Conservation (phyloP, 2,888 invertebrate species). For the Lepetodrilus schrolli region DNA sequence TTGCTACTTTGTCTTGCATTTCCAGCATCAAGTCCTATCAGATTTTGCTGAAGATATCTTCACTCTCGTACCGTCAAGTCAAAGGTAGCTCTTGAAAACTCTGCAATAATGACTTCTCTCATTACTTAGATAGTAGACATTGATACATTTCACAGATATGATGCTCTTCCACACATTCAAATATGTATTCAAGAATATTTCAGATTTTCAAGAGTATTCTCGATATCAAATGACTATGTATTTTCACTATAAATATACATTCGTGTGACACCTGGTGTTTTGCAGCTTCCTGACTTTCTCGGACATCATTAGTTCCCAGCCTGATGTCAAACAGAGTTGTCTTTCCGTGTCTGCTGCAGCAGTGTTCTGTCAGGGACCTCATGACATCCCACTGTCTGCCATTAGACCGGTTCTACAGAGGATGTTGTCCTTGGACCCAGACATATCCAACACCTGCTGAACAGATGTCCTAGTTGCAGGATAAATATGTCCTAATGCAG, state of each 20-base stretch:
- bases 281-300: constrained; percentile 43
- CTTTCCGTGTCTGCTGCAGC: constrained; percentile 34
- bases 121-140: no score
- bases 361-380: constrained; percentile 20
- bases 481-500: no score
- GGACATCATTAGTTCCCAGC: constrained; percentile 30
- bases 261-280: no score
- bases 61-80: constrained; percentile 50
- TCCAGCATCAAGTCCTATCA: constrained; percentile 47
- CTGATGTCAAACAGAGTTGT: constrained; percentile 36
- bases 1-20: constrained; percentile 33
- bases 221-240: no score
- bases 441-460: no score
- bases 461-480: no score
- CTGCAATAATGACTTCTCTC: no score
- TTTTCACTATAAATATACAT: no score
- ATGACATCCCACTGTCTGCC: constrained; percentile 8
- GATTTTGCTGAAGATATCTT: constrained; percentile 49
- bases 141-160: no score
- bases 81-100: constrained; percentile 47
- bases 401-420: constrained; percentile 24
- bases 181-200: no score
- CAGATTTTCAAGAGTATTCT: no score
- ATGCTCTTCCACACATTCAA: no score
- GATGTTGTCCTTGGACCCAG: constrained; percentile 5